Evolutionary conservation across 1,140 invertebrate species (phyloP), one percentile per base, ranked within the genome.

Genomic region (Lineus longissimus): DNA sequence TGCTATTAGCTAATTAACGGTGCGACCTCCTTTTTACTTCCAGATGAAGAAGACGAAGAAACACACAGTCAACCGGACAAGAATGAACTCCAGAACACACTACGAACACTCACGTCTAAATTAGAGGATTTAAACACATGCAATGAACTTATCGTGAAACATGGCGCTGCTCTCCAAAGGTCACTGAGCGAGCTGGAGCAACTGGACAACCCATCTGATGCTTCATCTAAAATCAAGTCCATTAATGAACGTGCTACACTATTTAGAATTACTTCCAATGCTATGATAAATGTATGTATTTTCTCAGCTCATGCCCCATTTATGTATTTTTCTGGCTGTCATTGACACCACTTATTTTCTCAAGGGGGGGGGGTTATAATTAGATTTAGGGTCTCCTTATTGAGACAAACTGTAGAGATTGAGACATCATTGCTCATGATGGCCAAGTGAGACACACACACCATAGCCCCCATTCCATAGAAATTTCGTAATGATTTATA

Each of bases 181-280:
- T 77, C 92, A 0, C 85, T 97, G 0, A 88, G 87, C 4, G 94
- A 97, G 72, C 78, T 97, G 17, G 93, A 96, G 77, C 82, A 85
- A 22, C 76, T 87, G n/a, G 89, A 90, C 41, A 81, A 81, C 64
- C 74, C 80, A 45, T 57, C 71, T 9, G 88, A 90, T 57, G 77
- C 86, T 64, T 79, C 55, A 83, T 86, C 69, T 13, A 86, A 86
- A 80, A 85, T 89, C 6, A 92, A 92, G 80, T 87, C 90, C 65
- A 88, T 95, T 45, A 91, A 89, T 68, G 95, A 98, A 79, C 84
- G 93, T 69, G 92, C 94, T 1, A 95, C 93, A 1, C 85, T 95
- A 4, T 97, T 97, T 81, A 86, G 94, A 61, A 95, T 97, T 75
- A 93, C 95, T 17, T 92, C 93, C 33, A 94, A 90, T 83, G 91